Percentiles rank a stretch among this genome's conserved stretches.
phyloP scores from a whole-genome alignment of 1,140 invertebrate genomes.

The Drosophila parvula region DNA sequence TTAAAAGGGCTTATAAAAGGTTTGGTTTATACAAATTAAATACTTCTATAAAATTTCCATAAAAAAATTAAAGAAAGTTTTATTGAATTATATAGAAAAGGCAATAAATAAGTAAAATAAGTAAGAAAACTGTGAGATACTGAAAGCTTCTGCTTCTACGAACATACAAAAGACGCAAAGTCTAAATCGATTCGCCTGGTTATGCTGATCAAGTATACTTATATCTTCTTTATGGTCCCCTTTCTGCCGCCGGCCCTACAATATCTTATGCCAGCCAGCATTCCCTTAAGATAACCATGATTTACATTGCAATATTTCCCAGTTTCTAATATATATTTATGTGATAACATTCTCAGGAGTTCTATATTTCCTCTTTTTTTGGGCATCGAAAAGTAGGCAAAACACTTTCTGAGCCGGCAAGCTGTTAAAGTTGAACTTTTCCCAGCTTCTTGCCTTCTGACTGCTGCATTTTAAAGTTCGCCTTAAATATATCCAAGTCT shows the following conservation, averaged over 20 bases:
- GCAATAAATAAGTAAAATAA: not conserved
- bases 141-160: not conserved
- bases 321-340: slow-evolving; percentile 12
- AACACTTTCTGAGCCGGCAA: slow-evolving; percentile 18
- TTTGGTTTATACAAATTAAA: not conserved
- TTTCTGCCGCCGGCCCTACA: not conserved
- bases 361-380: not conserved
- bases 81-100: not conserved
- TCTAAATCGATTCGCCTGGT: not conserved
- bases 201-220: too few species aligned
- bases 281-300: not conserved
- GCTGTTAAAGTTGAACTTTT: slow-evolving; percentile 22
- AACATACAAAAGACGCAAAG: not conserved
- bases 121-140: not conserved
- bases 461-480: slow-evolving; percentile 50
- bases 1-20: not conserved
- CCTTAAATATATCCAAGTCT: slow-evolving; percentile 8
- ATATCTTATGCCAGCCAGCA: too few species aligned
- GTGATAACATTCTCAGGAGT: not conserved
- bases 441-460: slow-evolving; percentile 7
- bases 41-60: too few species aligned
- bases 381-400: slow-evolving; percentile 47
- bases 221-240: too few species aligned
- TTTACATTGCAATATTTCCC: not conserved
- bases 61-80: too few species aligned